Conservation (phyloP, 2,888 invertebrate genomes). For the Tipula helvola region DNA sequence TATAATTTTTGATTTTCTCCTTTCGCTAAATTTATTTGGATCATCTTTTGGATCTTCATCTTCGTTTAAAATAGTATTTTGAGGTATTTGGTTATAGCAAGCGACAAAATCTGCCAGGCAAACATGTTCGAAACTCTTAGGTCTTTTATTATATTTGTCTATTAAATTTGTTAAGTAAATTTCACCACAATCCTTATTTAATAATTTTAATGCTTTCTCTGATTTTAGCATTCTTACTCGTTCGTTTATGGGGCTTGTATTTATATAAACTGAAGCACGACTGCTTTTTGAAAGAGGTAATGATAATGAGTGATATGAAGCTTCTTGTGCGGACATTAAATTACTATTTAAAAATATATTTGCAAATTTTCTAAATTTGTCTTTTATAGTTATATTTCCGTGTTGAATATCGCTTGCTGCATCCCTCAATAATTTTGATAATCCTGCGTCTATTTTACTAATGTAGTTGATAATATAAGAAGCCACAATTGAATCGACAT, state of each 20-base stretch:
- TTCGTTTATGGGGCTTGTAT: slow-evolving; percentile 11
- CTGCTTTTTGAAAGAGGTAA: slow-evolving; percentile 10
- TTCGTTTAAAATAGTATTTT: no score
- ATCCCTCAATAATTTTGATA: slow-evolving; percentile 20
- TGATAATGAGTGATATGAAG: not conserved
- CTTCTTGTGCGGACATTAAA: slow-evolving; percentile 10
- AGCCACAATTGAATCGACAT: slow-evolving; percentile 18
- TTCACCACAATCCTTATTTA: slow-evolving; percentile 8
- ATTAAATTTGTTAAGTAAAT: slow-evolving; percentile 7
- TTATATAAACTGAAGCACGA: slow-evolving; percentile 7
- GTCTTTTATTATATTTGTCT: no score
- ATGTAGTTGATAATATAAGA: slow-evolving; percentile 21
- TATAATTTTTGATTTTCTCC: not conserved
- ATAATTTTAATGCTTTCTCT: slow-evolving; percentile 4
- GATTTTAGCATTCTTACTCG: slow-evolving; percentile 12
- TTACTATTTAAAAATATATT: slow-evolving; percentile 16
- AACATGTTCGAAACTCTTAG: not conserved
- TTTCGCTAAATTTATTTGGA: not conserved
- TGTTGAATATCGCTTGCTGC: slow-evolving; percentile 18
- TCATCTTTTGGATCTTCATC: no score
- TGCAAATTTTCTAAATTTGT: slow-evolving; percentile 18
- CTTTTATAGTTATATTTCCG: slow-evolving; percentile 16
- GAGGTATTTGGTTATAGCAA: not conserved
- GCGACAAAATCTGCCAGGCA: slow-evolving; percentile 9
- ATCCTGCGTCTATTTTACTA: slow-evolving; percentile 20